Evolutionary conservation across 1,140 invertebrate species (phyloP), one percentile per base, ranked within the genome.

Genomic region (Battus philenor): DNA sequence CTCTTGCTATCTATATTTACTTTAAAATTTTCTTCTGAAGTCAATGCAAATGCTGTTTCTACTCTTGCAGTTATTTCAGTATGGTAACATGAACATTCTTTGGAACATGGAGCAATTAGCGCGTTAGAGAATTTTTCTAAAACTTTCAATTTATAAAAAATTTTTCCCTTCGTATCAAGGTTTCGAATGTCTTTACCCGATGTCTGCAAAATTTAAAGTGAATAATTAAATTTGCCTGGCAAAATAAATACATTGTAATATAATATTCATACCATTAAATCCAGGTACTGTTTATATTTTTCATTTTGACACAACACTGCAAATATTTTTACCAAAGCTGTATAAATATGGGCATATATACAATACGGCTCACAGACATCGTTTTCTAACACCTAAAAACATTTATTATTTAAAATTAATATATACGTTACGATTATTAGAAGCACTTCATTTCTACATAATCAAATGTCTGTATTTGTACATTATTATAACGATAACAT

Each of bases 361-460:
- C 74, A 80, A 53, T 81, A 84, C 0, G 80, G 80, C 47, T 84
- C 80, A 51, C 75, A 84, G 3, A 79, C 60, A 36, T 84, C 80
- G 39, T 72, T 80, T 55, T 84, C 77, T 68, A 84, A 66, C 2
- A 80, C 70, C 80, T 84, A 39, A 17, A 65, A 49, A 34, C 5
- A 41, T 38, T 30, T n/a, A n/a, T n/a, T n/a, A n/a, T n/a, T n/a
- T n/a, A n/a, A n/a, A n/a, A n/a, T n/a, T n/a, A n/a, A n/a, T n/a
- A n/a, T n/a, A n/a, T n/a, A n/a, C n/a, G n/a, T n/a, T n/a, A n/a
- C n/a, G n/a, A n/a, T n/a, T n/a, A n/a, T n/a, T n/a, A n/a, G n/a
- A n/a, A n/a, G n/a, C n/a, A n/a, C n/a, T n/a, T n/a, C n/a, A n/a
- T n/a, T n/a, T n/a, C n/a, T n/a, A n/a, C n/a, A n/a, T n/a, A n/a